Base-by-base conservation (phyloP, 1,140 invertebrate species). In the Acromyrmex heyeri region DNA sequence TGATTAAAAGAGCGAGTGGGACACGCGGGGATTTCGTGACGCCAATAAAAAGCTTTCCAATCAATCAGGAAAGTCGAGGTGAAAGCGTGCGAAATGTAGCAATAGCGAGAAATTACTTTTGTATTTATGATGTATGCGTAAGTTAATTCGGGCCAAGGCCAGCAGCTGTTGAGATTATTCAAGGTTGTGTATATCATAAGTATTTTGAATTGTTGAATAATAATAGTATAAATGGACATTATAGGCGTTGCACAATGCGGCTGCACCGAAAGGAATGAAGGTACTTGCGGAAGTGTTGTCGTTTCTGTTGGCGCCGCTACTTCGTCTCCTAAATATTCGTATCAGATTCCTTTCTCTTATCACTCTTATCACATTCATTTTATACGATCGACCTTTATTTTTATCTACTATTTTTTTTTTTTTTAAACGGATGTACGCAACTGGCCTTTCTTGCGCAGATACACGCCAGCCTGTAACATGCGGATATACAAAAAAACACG, bases 111-210 rank as follows among this genome's bases (percentile, higher is more conserved):
- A 88, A 91, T 91, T 91, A 92, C 86, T 94, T 94, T 94, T 94
- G 91, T 94, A 94, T 92, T 69, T 83, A 91, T 67, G 77, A 92
- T 91, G 72, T 90, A 90, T 78, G 88, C 91, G 90, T 94, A 93
- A 94, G 88, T 93, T 94, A 92, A 89, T 93, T 93, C 87, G 88
- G 92, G 91, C 91, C 89, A 93, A 92, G 91, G 91, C 93, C 93
- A 95, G 92, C 94, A 95, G 94, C 94, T 95, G 93, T 95, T 95
- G 95, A 95, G 95, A 95, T 95, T 95, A 95, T 95, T 94, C 94
- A 94, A 94, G 95, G 95, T 95, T 95, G 95, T 95, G 94, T 93
- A 93, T 95, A 95, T 95, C 91, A 93, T 95, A 95, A 95, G 94
- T 95, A 95, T 95, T 95, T 93, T 94, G 91, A 95, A 95, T 95